phyloP scores from a whole-genome alignment of 2,888 invertebrate genomes.

The Monochamus alternatus region DNA sequence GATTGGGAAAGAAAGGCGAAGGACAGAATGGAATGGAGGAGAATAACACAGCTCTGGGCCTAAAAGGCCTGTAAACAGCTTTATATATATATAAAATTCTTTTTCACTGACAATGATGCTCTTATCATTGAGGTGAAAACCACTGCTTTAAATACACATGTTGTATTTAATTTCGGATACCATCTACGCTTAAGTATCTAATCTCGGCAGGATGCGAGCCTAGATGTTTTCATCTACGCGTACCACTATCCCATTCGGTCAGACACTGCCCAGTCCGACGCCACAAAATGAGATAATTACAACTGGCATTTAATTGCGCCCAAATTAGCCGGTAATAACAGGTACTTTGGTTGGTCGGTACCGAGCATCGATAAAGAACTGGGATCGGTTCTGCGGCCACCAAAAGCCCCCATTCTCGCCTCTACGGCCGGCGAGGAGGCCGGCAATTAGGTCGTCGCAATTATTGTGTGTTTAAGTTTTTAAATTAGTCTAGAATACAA shows the following conservation, averaged over 20 bases:
- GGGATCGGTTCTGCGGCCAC: conserved; percentile 53
- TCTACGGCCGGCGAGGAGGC: conserved; percentile 47
- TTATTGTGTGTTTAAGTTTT: conserved; percentile 67
- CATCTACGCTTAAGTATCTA: neutral
- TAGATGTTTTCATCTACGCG: conserved; percentile 53
- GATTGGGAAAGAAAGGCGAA: too few species aligned
- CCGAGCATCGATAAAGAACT: conserved; percentile 53
- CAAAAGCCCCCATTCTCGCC: conserved; percentile 52
- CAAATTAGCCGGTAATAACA: conserved; percentile 70
- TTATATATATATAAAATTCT: too few species aligned
- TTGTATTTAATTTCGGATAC: too few species aligned
- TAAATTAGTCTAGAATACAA: conserved; percentile 66
- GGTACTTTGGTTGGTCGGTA: conserved; percentile 63
- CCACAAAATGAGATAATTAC: conserved; percentile 71
- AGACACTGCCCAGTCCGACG: conserved; percentile 65
- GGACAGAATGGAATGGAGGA: too few species aligned
- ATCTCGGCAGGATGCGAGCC: conserved; percentile 53
- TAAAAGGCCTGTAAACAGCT: too few species aligned
- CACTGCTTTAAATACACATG: too few species aligned
- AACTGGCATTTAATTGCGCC: conserved; percentile 69
- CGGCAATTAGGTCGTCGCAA: conserved; percentile 66
- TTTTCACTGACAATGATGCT: too few species aligned
- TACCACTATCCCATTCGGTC: conserved; percentile 55
- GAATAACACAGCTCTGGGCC: too few species aligned
- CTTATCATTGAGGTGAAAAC: too few species aligned